These are phyloP conservation scores for Drosophila tani DNA, from an alignment of 1,140 invertebrate genomes.

Conservation along the genomic window DNA sequence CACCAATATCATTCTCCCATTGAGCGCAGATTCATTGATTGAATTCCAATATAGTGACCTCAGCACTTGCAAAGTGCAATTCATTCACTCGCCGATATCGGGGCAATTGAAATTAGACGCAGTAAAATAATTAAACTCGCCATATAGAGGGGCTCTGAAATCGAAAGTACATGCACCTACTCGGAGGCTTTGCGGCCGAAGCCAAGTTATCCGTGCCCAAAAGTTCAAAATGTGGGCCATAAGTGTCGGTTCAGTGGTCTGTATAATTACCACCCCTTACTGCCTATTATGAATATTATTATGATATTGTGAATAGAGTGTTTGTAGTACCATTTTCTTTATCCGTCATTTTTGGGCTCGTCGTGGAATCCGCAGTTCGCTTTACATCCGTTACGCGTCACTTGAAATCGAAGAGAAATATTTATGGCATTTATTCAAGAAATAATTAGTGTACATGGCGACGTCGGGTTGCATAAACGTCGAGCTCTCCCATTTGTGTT, in stretches of 20 bases:
- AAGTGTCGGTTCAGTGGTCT: slow-evolving; percentile 4
- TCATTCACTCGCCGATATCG: background rate
- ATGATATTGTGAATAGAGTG: background rate
- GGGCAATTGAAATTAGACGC: slow-evolving; percentile 13
- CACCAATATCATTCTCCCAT: background rate
- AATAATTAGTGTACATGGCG: slow-evolving; percentile 2
- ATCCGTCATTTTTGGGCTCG: slow-evolving; percentile 56
- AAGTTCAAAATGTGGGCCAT: slow-evolving; percentile 1
- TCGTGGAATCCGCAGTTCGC: slow-evolving; percentile 24
- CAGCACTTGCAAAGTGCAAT: background rate
- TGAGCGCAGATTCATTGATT: background rate
- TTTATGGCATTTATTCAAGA: slow-evolving; percentile 28
- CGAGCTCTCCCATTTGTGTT: slow-evolving; percentile 14
- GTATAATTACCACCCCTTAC: slow-evolving; percentile 7
- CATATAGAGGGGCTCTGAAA: background rate
- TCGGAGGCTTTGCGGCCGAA: too few relatives aligned
- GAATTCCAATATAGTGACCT: background rate
- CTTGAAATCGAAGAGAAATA: slow-evolving; percentile 69
- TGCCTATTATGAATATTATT: slow-evolving; percentile 3
- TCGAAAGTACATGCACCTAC: background rate
- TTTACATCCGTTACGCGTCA: slow-evolving; percentile 67
- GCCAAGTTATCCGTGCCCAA: background rate
- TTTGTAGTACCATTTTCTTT: slow-evolving; percentile 62
- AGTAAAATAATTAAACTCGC: slow-evolving; percentile 2
- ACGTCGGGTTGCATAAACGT: slow-evolving; percentile 16